Base-by-base conservation (phyloP, 2,113 vertebrate genomes). In the Pelvicachromis taeniatus region DNA sequence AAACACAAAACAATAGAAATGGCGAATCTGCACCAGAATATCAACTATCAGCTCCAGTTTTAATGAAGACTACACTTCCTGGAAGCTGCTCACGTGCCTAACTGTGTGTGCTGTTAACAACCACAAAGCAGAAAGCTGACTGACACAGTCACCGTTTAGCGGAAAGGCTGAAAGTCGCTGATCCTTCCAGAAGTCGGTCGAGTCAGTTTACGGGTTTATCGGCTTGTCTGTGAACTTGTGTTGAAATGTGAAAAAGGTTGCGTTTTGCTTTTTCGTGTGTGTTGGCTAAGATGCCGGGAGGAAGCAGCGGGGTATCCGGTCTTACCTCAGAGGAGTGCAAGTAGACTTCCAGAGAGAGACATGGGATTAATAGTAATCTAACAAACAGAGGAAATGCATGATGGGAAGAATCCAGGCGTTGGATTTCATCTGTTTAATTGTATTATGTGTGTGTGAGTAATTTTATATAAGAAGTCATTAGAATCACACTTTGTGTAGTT, bases 291-390 rank as follows among this genome's bases (percentile, higher is more conserved):
- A 29, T 4, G 26, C 19, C 19, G 77, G 31, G 12, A 26, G 55
- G 48, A 68, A 80, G 68, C 58, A 48, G 73, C 2, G 26, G n/a
- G 78, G 83, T 78, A 55, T 82, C 75, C 54, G 81, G 55, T 56
- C 78, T 90, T 89, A 81, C 56, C 84, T 88, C 84, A 81, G 63
- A 82, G 63, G 53, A 45, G 70, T 53, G 68, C 52, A 82, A 87
- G 75, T 65, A 63, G 87, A 88, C 87, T 91, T 85, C 89, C 87
- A 85, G 70, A 21, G 52, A 61, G 70, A 73, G 88, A 45, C 33
- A 17, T 19, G 4, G 81, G 92, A 94, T 95, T 94, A 93, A 88
- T 88, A 84, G 80, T 93, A 92, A 94, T 93, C 92, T 87, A 89
- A 93, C 90, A 93, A 89, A 91, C 48, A 61, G 83, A 91, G 83